phyloP scores from a whole-genome alignment of 2,113 vertebrate species.

The Collichthys lucidus region DNA sequence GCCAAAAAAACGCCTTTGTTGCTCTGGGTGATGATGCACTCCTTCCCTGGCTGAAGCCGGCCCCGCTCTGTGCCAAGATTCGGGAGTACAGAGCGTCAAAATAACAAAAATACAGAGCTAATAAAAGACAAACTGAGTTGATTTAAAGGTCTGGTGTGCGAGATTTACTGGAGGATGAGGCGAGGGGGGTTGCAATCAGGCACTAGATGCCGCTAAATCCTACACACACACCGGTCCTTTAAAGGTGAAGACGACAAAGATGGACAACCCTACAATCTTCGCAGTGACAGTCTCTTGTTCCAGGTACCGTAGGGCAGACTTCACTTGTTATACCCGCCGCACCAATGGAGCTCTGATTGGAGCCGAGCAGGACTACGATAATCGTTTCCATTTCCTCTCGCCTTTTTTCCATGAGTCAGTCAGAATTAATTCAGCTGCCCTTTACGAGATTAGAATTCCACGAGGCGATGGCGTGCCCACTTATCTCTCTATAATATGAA shows the following conservation, averaged over 20 bases:
- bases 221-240: not conserved
- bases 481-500: constrained; percentile 64
- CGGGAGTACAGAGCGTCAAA: constrained; percentile 10
- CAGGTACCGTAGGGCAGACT: constrained; percentile 33
- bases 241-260: constrained; percentile 34
- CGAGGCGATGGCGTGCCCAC: constrained; percentile 38
- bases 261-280: constrained; percentile 12
- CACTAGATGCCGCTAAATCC: too few relatives aligned
- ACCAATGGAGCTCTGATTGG: constrained; percentile 46
- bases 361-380: constrained; percentile 45
- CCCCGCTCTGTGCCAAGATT: constrained; percentile 35
- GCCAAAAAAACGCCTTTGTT: constrained; percentile 58
- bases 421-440: constrained; percentile 73
- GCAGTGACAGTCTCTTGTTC: constrained; percentile 19
- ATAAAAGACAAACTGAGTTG: constrained; percentile 56
- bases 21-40: constrained; percentile 35
- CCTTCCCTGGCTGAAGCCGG: constrained; percentile 10
- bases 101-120: constrained; percentile 34
- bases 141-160: constrained; percentile 25
- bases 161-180: too few relatives aligned
- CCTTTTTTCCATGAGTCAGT: constrained; percentile 67
- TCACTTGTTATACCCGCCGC: constrained; percentile 43
- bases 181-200: too few relatives aligned
- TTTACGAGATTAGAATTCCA: constrained; percentile 68
- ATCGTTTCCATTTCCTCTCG: constrained; percentile 63